Conservation (phyloP, 2,113 vertebrate genomes). For the Amazona guildingii region DNA sequence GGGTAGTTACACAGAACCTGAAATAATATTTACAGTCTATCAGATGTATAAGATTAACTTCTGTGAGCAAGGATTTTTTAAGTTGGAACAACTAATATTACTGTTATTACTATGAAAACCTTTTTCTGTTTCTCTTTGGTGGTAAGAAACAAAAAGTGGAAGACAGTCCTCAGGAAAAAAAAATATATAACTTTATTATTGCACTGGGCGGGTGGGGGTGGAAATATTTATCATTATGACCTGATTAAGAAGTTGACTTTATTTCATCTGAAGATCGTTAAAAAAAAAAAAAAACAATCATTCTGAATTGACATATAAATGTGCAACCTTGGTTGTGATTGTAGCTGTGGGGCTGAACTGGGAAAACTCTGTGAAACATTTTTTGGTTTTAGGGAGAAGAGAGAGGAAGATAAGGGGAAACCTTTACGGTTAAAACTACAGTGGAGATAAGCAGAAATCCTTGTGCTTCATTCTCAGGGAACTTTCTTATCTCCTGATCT, state of each 20-base stretch:
- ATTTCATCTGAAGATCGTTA: not conserved
- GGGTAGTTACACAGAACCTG: not conserved
- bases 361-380: not conserved
- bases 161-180: not conserved
- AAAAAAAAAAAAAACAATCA: not conserved
- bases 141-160: not conserved
- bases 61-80: not conserved
- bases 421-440: not conserved
- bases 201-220: accelerated
- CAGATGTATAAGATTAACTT: not conserved
- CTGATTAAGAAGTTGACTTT: not conserved
- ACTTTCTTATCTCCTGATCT: not conserved
- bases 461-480: not conserved
- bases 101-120: not conserved
- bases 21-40: not conserved
- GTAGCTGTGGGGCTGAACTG: not conserved
- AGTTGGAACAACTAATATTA: not conserved
- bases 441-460: not conserved
- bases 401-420: not conserved
- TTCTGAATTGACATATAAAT: not conserved
- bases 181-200: not conserved
- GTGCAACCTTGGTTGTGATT: not conserved
- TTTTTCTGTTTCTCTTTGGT: not conserved
- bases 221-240: not conserved
- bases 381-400: not conserved